Base-by-base conservation (phyloP, 2,888 invertebrate genomes). In the Nudaria mundana region DNA sequence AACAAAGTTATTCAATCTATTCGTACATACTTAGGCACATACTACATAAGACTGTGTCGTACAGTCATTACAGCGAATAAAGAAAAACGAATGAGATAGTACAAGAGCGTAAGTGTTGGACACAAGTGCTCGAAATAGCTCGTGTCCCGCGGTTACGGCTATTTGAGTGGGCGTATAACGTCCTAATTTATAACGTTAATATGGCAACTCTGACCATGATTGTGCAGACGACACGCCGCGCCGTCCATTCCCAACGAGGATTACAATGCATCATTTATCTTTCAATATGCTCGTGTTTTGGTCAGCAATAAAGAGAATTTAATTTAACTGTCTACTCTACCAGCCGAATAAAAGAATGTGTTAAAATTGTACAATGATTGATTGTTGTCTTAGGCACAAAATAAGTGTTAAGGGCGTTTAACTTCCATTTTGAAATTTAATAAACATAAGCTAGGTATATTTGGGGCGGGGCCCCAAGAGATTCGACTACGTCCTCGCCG, bases 161-260 rank as follows among this genome's bases (percentile, higher is more conserved):
- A 86, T 85, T 84, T 81, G 79, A 81, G 81, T 82, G 81, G 76
- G 68, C 71, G 59, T 62, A 68, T 84, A 79, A 87, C 80, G 72
- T 84, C 78, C 85, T 85, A 81, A 87, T 87, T 87, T 87, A 87
- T 86, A 85, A 84, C 84, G 74, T 82, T 86, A 85, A 86, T 86
- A 85, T 64, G 69, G 61, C 56, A 56, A 67, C 50, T 23, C 32
- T 38, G 14, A 28, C 42, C 68, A 76, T 79, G 78, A 82, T 78
- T 70, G 77, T 72, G 54, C 56, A 48, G 43, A 43, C 52, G 48
- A 53, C 45, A 28, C 34, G 25, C 7, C 42, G 30, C 34, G 25
- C 7, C 42, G 30, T 3, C 37, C 30, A 24, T 23, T 28, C 23
- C 25, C 20, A 12, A 20, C 13, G 8, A 10, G 11, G 24, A n/a